Evolutionary conservation across 2,888 invertebrate species (phyloP).

Genomic region (Conomelus anceps): DNA sequence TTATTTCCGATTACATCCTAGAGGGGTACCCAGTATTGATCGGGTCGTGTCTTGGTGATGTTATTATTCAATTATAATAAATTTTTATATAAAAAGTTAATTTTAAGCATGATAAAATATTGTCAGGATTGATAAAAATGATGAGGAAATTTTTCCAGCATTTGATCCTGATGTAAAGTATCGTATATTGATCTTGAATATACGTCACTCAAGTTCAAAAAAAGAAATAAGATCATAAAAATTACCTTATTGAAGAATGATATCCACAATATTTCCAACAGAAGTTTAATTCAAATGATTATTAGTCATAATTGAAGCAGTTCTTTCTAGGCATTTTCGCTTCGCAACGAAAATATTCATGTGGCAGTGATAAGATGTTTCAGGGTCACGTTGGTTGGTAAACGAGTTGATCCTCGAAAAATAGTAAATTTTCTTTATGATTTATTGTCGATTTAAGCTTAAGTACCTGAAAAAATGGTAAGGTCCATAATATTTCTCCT

Average conservation of each 20-base stretch:
- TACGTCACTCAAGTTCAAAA: too few relatives aligned
- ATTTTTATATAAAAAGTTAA: too few relatives aligned
- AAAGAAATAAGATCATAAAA: too few relatives aligned
- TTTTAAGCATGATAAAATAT: too few relatives aligned
- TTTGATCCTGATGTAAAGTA: too few relatives aligned
- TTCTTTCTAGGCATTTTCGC: not conserved
- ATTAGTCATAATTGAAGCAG: too few relatives aligned
- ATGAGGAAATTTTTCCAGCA: too few relatives aligned
- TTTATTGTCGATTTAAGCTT: not conserved
- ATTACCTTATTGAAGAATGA: too few relatives aligned
- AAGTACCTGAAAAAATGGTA: not conserved
- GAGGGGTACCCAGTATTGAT: conserved; percentile 18
- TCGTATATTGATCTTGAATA: too few relatives aligned
- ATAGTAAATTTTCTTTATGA: conserved; percentile 3
- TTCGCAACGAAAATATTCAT: not conserved
- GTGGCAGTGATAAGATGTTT: not conserved
- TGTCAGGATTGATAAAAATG: too few relatives aligned
- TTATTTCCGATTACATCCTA: conserved; percentile 21
- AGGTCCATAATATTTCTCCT: not conserved
- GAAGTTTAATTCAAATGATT: too few relatives aligned
- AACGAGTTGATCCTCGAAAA: not conserved
- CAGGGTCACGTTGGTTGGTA: conserved; percentile 4
- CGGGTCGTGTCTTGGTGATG: not conserved
- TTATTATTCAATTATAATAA: not conserved
- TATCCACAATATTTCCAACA: too few relatives aligned